Base-by-base conservation (phyloP, 2,797 vertebrate species). In the Centropyge bicolor region DNA sequence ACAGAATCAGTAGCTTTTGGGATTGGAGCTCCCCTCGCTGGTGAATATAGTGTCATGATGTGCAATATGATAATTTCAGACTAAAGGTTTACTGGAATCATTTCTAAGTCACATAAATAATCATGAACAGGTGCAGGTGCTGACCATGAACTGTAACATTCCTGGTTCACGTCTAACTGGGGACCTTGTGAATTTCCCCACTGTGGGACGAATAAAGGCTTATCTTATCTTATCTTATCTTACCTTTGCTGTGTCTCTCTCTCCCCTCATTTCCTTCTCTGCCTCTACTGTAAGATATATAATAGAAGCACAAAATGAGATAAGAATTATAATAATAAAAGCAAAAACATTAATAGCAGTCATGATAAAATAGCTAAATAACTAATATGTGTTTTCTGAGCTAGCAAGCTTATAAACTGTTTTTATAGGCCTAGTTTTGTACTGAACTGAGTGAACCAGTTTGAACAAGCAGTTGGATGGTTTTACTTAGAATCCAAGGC, bases 51-150 rank as follows among this genome's bases (percentile, higher is more conserved):
- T 24, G 48, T 27, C 38, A 38, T 69, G 22, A 13, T 67, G 9
- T 10, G n/a, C 49, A 45, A 6, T 38, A 35, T 74, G 38, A 63
- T 60, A 59, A 24, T 56, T 66, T 20, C 41, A 43, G 20, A 14
- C 31, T 51, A 38, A 45, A 63, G 20, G 24, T 76, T 67, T 52
- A 27, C n/a, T 64, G 12, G 57, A 70, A 49, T 11, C n/a, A 31
- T 7, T 9, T 63, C 8, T 41, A 13, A 22, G 22, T 27, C 40
- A 46, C 46, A 14, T 27, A n/a, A 24, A 56, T 71, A 49, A 61
- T 55, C 6, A 12, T 2, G 1, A 48, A 20, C 19, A 52, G 27
- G 9, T 19, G 40, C 14, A 38, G 17, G 31, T 20, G 13, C 36
- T 43, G n/a, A 17, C 20, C 20, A 61, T 22, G 3, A 72, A 36